Evolutionary conservation across 1,140 invertebrate species (phyloP), one percentile per base, ranked within the genome.

Genomic region (Hycleus phaleratus): DNA sequence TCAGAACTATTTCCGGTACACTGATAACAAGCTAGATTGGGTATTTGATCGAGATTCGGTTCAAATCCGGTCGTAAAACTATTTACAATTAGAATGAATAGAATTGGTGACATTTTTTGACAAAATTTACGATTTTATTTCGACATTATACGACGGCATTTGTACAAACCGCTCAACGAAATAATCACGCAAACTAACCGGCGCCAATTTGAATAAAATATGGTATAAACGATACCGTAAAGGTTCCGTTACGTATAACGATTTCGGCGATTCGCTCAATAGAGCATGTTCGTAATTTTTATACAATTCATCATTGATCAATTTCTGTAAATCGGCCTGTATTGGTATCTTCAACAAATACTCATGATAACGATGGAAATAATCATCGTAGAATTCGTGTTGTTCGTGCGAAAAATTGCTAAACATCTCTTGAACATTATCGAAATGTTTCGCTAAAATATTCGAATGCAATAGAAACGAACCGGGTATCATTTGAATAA

Each of bases 401-500:
- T 77, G 77, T 56, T 85, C 82, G 1, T 64, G 53, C 3, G 67
- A 74, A 64, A 85, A 81, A 3, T 67, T 67, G 0, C 62, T 58
- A 3, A 71, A 64, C 83, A 85, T 85, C 49, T 75, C 72, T 4
- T 77, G 65, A 4, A 77, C 77, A 46, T 82, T 66, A 4, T 75
- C 64, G 18, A 66, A 62, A 66, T 85, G 82, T 0, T 70, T 68
- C 1, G 75, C 65, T 11, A 82, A 68, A 44, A 86, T 80, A 62
- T 80, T 82, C 59, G 80, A 84, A 38, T 79, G 71, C 8, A 63
- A 60, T 0, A 79, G 68, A 62, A 84, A 83, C 2, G 82, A 82
- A 7, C 80, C 79, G 49, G 92, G 92, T 65, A 93, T 79, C 68
- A 93, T 88, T 26, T 81, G 80, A 0, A 91, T 75, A 12, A 90